Conservation (phyloP, 2,888 invertebrate species). For the Muscina levida region DNA sequence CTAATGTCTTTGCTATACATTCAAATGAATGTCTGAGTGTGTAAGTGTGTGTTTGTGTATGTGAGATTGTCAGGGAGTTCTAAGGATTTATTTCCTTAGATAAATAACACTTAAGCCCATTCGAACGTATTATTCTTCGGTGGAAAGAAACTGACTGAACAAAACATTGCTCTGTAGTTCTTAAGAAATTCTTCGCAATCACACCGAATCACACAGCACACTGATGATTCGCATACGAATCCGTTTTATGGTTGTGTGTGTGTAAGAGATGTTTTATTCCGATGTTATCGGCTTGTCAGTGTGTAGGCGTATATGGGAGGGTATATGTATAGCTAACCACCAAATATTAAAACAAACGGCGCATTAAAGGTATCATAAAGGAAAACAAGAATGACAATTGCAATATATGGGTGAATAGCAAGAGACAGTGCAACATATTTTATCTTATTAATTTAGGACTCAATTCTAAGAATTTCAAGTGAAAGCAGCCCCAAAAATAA, state of each 20-base stretch:
- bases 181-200: slow-evolving; percentile 2
- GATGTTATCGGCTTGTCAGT: slow-evolving; percentile 1
- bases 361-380: slow-evolving; percentile 27
- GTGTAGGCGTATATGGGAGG: slow-evolving; percentile 5
- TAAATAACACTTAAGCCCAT: slow-evolving; percentile 62
- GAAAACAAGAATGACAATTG: neutral
- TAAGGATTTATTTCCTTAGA: slow-evolving; percentile 57
- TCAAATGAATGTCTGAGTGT: neutral
- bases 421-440: too few species aligned
- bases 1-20: slow-evolving; percentile 12
- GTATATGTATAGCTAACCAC: slow-evolving; percentile 30
- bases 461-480: too few species aligned
- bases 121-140: slow-evolving; percentile 54
- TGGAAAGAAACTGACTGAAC: slow-evolving; percentile 34
- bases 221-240: neutral
- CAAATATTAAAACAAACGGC: slow-evolving; percentile 43
- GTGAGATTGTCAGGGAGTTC: slow-evolving; percentile 8
- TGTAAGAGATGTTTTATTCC: slow-evolving; percentile 16
- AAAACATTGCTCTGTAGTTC: neutral
- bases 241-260: slow-evolving; percentile 4
- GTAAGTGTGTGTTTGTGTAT: neutral
- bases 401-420: neutral
- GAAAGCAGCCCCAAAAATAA: too few species aligned
- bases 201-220: neutral
- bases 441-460: too few species aligned